Base-by-base conservation (phyloP, 1,140 invertebrate species). In the Tetraneura akinire region DNA sequence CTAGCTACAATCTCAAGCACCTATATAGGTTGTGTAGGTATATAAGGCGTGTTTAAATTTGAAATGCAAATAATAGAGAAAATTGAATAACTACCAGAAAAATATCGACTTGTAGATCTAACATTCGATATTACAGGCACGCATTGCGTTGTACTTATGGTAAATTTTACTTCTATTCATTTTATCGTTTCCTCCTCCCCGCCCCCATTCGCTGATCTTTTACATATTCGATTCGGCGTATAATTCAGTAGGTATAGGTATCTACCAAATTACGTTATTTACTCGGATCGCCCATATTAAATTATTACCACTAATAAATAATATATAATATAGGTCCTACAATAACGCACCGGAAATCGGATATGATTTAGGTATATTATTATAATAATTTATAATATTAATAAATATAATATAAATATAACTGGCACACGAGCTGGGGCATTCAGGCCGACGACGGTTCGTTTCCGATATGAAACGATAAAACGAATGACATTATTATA, bases 31-130 rank as follows among this genome's bases (percentile, higher is more conserved):
- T 37, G 3, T 37, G 8, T 37, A 4, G 3, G 32, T 37, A 37
- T 3, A 8, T 37, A 37, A 26, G 26, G 9, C 18, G 5, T 42
- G n/a, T 64, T 37, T 10, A 64, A 64, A 64, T 64, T 64, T 64
- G 62, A 64, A 64, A 64, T 64, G 62, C 62, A 64, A 64, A 64
- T 64, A n/a, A 16, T 1, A 1, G 10, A 64, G 62, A n/a, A 11
- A 42, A 42, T 21, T n/a, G 32, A 64, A 64, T 64, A 64, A 42
- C 62, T 32, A 60, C 16, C 26, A 26, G 8, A 60, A 32, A 64
- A 51, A 51, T 13, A 49, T 18, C 16, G 18, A 51, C 49, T 51
- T 16, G 14, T 51, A 51, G 49, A 51, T 49, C 47, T 14, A 1
- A 13, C 10, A 3, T 16, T 10, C 11, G 49, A 51, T 51, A 51